These are phyloP conservation scores for Mythimna loreyi DNA, from an alignment of 2,888 invertebrate species.

Conservation along the genomic window DNA sequence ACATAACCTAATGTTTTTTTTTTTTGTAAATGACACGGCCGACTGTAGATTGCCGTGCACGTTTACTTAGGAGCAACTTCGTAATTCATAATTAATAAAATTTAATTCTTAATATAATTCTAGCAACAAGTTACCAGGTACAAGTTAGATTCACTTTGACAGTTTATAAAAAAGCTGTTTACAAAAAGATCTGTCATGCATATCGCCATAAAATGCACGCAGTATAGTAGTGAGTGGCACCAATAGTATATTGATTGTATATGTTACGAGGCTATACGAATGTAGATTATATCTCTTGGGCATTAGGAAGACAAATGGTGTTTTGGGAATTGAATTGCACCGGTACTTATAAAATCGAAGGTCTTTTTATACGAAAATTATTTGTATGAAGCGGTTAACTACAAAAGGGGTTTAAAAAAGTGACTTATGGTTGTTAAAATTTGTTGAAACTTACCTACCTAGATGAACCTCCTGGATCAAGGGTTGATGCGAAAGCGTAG, in stretches of 20 bases:
- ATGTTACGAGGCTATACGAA: conserved; percentile 65
- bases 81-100: neutral
- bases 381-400: neutral
- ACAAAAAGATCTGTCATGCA: conserved; percentile 9
- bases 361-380: conserved; percentile 11
- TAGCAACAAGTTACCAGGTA: neutral
- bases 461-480: no score
- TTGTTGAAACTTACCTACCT: no score
- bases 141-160: no score
- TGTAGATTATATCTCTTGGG: conserved; percentile 62
- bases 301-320: conserved; percentile 65
- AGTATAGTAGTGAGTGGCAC: conserved; percentile 58
- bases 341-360: conserved; percentile 10
- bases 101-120: no score
- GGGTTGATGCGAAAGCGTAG: no score
- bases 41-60: neutral
- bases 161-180: neutral
- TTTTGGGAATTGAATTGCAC: conserved; percentile 56
- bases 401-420: neutral
- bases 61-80: neutral
- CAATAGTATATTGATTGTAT: conserved; percentile 65
- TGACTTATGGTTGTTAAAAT: no score
- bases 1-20: no score
- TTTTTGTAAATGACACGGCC: neutral
- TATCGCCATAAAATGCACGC: conserved; percentile 15